These are phyloP conservation scores for Platysteira castanea DNA, from an alignment of 2,113 vertebrate species.

Conservation along the genomic window DNA sequence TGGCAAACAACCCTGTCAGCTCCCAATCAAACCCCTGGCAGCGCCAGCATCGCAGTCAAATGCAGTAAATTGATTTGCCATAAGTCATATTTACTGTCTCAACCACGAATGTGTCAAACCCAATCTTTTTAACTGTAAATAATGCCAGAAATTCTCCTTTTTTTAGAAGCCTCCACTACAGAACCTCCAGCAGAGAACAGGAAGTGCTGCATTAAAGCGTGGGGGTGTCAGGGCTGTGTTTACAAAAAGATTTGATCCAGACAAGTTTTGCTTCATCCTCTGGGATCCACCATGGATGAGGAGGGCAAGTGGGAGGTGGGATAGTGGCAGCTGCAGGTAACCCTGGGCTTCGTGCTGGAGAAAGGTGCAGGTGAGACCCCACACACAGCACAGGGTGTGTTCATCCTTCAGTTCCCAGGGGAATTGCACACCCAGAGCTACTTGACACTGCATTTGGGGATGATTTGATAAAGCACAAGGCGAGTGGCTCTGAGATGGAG, in stretches of 20 bases:
- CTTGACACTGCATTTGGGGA: background rate
- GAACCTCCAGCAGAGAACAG: background rate
- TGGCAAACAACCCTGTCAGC: background rate
- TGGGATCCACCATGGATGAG: rapidly evolving
- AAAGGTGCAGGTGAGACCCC: background rate
- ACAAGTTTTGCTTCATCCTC: background rate
- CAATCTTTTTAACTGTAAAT: conserved; percentile 10
- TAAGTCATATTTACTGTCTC: conserved; percentile 28
- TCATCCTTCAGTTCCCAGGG: background rate
- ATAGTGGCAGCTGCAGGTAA: background rate
- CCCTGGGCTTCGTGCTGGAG: rapidly evolving
- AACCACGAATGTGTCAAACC: conserved; percentile 27
- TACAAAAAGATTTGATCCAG: background rate
- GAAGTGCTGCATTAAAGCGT: background rate
- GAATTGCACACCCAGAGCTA: background rate
- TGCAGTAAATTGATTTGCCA: conserved; percentile 22
- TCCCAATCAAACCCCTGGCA: background rate
- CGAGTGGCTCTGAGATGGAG: rapidly evolving
- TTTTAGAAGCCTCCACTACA: background rate
- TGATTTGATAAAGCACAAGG: background rate
- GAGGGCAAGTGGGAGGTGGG: background rate
- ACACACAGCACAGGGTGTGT: background rate
- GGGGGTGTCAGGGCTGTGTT: background rate
- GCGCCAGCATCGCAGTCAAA: background rate
- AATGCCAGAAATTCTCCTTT: conserved; percentile 11